A percentile compares a stretch with the other conserved stretches of the same genome.
phyloP scores from a whole-genome alignment of 2,888 invertebrate genomes.

The Bellardia pandia region DNA sequence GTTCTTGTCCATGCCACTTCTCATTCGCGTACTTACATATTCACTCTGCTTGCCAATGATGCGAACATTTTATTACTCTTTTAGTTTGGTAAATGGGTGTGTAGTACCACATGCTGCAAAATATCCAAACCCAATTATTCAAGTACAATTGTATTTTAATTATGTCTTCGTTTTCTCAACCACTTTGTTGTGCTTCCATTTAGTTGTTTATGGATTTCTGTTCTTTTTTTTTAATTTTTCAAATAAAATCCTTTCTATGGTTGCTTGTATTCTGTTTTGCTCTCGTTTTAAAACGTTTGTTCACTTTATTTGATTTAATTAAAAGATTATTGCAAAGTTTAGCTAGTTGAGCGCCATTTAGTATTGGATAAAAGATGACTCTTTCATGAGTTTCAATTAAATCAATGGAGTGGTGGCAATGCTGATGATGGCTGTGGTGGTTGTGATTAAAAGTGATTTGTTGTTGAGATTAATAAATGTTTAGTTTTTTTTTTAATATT shows the following conservation, averaged over 20 bases:
- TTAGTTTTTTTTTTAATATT: too few relatives aligned
- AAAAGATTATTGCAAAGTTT: slow-evolving; percentile 31
- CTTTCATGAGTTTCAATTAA: slow-evolving; percentile 36
- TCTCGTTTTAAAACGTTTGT: not conserved
- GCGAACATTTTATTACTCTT: too few relatives aligned
- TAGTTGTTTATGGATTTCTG: not conserved
- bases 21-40: too few relatives aligned
- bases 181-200: not conserved
- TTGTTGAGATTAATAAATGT: too few relatives aligned
- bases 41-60: too few relatives aligned
- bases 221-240: too few relatives aligned
- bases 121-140: not conserved
- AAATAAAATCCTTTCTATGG: not conserved
- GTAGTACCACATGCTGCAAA: too few relatives aligned
- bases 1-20: not conserved
- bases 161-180: not conserved
- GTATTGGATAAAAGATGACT: slow-evolving; percentile 28
- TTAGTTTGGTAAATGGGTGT: too few relatives aligned
- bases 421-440: too few relatives aligned
- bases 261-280: not conserved
- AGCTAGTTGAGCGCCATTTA: not conserved
- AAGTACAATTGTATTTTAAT: slow-evolving; percentile 35
- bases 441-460: too few relatives aligned
- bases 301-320: slow-evolving; percentile 38
- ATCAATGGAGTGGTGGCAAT: slow-evolving; percentile 10